Base-by-base conservation (phyloP, 2,113 vertebrate genomes). In the Chaetodon auriga region DNA sequence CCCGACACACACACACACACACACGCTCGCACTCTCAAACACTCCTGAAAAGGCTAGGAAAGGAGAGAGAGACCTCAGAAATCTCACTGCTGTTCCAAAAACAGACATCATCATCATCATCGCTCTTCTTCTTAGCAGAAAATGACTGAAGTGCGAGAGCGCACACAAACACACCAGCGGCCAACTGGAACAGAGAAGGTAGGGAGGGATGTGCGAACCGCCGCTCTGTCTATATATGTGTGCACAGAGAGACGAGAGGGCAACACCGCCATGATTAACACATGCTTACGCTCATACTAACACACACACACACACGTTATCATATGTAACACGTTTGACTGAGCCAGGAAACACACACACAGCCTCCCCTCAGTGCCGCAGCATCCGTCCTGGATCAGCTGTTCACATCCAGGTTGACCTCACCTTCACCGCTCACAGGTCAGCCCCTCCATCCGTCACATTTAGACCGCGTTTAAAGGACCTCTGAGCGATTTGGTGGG, bases 31-130 rank as follows among this genome's bases (percentile, higher is more conserved):
- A 36, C 73, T 66, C 81, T 86, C 30, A 87, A 86, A 87, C 88
- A 83, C 90, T 93, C 92, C 90, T 76, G 82, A 91, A 92, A 93
- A 89, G 90, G 88, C 87, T 43, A 79, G 81, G 85, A 88, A 86
- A 79, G 64, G 64, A 81, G 78, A 80, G 78, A 15, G 53, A 49
- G 48, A 49, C 23, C 55, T 62, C 41, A 66, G 85, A 85, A 86
- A 84, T 70, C 68, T 74, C 53, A 62, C 74, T 45, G 12, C 30
- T 19, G 48, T 58, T 87, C 77, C 79, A 75, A 73, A 88, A 85
- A 85, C 83, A 88, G 80, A 81, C 68, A 30, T 77, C 16, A 54
- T 77, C 30, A 54, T 77, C 30, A 30, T 30, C 88, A 35, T 85
- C 73, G 64, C 13, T 82, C 63, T 49, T 77, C 65, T 23, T 83